These are phyloP conservation scores for Himalopsyche phryganea DNA, from an alignment of 1,140 invertebrate species.

Conservation along the genomic window DNA sequence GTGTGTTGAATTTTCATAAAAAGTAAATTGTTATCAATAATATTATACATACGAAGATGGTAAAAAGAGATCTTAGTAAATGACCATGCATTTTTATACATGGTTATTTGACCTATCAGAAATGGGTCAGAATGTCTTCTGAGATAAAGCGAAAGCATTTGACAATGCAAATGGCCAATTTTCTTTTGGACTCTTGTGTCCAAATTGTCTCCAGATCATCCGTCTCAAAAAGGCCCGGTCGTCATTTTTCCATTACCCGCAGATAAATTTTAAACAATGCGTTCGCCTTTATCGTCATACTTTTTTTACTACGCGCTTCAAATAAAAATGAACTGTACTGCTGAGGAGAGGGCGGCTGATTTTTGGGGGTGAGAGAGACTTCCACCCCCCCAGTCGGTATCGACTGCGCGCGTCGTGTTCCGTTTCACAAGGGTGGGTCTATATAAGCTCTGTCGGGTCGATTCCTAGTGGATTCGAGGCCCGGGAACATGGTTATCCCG, in stretches of 20 bases:
- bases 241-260: constrained; percentile 28
- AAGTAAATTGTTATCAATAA: too few relatives aligned
- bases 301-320: constrained; percentile 26
- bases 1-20: too few relatives aligned
- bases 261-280: constrained; percentile 35
- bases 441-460: constrained; percentile 7
- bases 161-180: too few relatives aligned
- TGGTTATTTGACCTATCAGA: too few relatives aligned
- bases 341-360: constrained; percentile 7
- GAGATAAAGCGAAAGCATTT: too few relatives aligned
- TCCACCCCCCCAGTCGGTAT: constrained; percentile 14
- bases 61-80: too few relatives aligned
- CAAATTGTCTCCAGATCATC: background rate
- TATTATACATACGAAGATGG: too few relatives aligned
- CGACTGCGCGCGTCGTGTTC: constrained; percentile 16
- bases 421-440: too few relatives aligned
- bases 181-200: too few relatives aligned
- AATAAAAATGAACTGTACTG: constrained; percentile 32
- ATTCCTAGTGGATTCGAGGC: constrained; percentile 24
- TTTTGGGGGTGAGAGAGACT: constrained; percentile 4
- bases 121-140: too few relatives aligned
- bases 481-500: constrained; percentile 19
- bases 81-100: too few relatives aligned
- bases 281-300: constrained; percentile 29
- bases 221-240: constrained; percentile 13